Evolutionary conservation across 1,140 invertebrate genomes (phyloP), one percentile per base, ranked within the genome.

Genomic region (Chrysoperla carnea): DNA sequence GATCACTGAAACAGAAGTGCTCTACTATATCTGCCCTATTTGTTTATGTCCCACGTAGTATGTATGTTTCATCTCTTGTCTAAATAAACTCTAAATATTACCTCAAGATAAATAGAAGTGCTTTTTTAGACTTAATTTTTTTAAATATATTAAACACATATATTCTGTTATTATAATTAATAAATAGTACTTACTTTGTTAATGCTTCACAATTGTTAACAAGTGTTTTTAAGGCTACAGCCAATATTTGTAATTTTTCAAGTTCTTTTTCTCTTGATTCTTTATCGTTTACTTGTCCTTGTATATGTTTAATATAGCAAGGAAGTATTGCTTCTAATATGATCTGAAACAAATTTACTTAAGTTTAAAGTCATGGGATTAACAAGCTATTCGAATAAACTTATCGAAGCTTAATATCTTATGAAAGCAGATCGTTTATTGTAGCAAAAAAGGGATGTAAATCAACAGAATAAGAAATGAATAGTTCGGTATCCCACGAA

Each of bases 281-380:
- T 49, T 78, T 82, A 42, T 88, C 84, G 45, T 85, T 87, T 9
- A 81, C 83, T 8, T 90, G 80, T 11, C 76, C 72, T 63, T 94
- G 89, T 50, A 98, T 84, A 67, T 96, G 86, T 56, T 88, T 81
- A 36, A 97, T 72, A 55, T 94, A 93, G 51, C 88, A 89, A 0
- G 94, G 93, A 33, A 99, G 62, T 50, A 97, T 90, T 4, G 94
- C 91, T 69, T 99, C 93, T 35, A 99, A 63, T 53, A 97, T 91
- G 17, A 81, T 90, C 88, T 94, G 52, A 29, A 66, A 63, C 41
- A 47, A 39, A 23, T 17, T 39, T n/a, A n/a, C n/a, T n/a, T n/a
- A n/a, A n/a, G n/a, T n/a, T n/a, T n/a, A n/a, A n/a, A n/a, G n/a
- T n/a, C n/a, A n/a, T n/a, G n/a, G n/a, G n/a, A n/a, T n/a, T n/a